A percentile compares a stretch with the other conserved stretches of the same genome.
Evolutionary conservation across 1,140 invertebrate species (phyloP).

Genomic region (Plutomurus gul): DNA sequence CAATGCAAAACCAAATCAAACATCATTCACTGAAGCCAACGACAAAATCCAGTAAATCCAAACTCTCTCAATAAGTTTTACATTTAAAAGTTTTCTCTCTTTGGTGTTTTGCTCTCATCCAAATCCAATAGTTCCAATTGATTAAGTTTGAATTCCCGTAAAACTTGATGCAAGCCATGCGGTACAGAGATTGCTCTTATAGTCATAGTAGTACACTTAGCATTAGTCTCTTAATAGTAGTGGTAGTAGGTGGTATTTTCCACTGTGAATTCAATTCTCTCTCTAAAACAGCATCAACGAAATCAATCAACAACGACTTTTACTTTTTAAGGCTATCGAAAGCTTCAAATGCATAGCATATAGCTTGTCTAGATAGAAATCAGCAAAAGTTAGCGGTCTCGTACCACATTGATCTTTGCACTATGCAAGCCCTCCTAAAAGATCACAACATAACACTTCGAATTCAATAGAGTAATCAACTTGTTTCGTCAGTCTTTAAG

Average conservation of each 20-base stretch:
- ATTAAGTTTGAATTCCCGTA: slow-evolving; percentile 33
- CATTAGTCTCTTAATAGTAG: background rate
- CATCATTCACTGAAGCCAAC: too few relatives aligned
- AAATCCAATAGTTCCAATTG: slow-evolving; percentile 37
- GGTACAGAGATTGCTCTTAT: background rate
- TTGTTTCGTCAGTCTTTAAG: slow-evolving; percentile 28
- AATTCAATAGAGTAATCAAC: background rate
- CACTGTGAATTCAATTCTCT: background rate
- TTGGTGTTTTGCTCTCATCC: slow-evolving; percentile 1
- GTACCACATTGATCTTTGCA: slow-evolving; percentile 47
- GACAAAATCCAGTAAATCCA: slow-evolving; percentile 13
- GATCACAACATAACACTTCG: slow-evolving; percentile 19
- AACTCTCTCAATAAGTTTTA: slow-evolving; percentile 17
- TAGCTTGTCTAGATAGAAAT: slow-evolving; percentile 26
- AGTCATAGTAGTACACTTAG: background rate
- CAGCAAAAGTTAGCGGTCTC: slow-evolving; percentile 30
- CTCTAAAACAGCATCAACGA: slow-evolving; percentile 5
- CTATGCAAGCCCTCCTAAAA: slow-evolving; percentile 22
- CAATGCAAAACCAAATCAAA: slow-evolving; percentile 22
- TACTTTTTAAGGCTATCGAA: slow-evolving; percentile 30
- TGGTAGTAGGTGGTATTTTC: background rate
- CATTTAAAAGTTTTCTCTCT: slow-evolving; percentile 29
- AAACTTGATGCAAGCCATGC: background rate
- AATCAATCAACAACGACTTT: slow-evolving; percentile 33
- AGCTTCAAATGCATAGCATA: background rate